These are phyloP conservation scores for Piprites chloris DNA, from an alignment of 2,113 vertebrate genomes.

Conservation along the genomic window DNA sequence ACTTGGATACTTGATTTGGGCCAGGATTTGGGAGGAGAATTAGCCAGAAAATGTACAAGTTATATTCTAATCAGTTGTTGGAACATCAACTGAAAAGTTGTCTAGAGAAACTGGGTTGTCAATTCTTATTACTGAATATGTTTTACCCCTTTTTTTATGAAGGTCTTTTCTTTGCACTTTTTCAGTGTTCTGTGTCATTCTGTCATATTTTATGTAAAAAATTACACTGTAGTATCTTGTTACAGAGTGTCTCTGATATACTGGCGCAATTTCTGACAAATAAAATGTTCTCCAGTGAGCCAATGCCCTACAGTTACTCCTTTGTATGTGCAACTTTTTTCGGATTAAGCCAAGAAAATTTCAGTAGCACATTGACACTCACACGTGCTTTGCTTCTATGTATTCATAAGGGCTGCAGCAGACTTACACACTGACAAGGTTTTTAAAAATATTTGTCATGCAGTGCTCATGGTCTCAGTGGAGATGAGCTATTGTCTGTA, in stretches of 20 bases:
- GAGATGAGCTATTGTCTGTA: neutral
- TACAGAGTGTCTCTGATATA: neutral
- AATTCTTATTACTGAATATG: neutral
- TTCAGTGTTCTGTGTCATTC: neutral
- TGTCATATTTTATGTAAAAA: neutral
- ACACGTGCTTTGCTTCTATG: fast-evolving
- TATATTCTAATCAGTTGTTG: neutral
- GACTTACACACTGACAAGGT: neutral
- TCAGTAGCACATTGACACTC: neutral
- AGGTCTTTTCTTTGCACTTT: neutral
- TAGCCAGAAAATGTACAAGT: neutral
- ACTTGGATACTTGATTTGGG: neutral
- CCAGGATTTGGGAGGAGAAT: neutral
- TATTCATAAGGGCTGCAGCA: neutral
- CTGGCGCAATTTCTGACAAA: neutral
- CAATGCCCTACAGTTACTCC: neutral
- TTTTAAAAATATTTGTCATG: neutral
- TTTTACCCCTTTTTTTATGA: neutral
- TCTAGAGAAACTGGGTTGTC: neutral
- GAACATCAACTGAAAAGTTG: neutral
- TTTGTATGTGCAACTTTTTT: neutral
- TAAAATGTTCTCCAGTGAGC: neutral
- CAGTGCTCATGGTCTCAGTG: neutral
- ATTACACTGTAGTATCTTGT: neutral
- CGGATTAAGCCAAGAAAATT: neutral